A percentile compares a stretch with the other conserved stretches of the same genome.
phyloP scores from a whole-genome alignment of 1,140 invertebrate genomes.

The Monochamus saltuarius region DNA sequence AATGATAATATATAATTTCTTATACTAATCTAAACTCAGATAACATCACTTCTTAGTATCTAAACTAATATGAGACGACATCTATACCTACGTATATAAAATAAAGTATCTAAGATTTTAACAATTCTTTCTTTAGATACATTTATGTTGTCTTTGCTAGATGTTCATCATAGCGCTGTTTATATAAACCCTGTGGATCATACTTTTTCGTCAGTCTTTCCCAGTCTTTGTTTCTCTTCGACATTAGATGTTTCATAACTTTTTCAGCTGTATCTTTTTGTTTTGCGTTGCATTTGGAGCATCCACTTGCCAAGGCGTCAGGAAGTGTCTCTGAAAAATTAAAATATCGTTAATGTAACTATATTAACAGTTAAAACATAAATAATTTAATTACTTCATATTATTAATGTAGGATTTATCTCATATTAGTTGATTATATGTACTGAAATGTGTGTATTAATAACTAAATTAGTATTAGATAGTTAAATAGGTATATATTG shows the following conservation, averaged over 20 bases:
- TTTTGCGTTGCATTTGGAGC: conserved; percentile 54
- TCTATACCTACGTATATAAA: no score
- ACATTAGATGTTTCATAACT: conserved; percentile 50
- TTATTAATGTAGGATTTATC: no score
- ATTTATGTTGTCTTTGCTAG: neutral
- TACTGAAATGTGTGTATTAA: no score
- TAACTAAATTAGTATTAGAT: no score
- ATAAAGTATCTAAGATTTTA: no score
- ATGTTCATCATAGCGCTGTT: conserved; percentile 48
- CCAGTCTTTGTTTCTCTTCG: conserved; percentile 51
- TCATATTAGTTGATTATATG: no score
- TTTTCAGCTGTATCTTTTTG: conserved; percentile 53
- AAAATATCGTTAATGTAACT: neutral
- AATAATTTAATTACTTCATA: neutral
- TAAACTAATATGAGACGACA: no score
- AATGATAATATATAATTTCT: no score
- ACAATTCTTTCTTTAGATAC: neutral
- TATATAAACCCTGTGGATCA: conserved; percentile 53
- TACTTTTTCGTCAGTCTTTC: conserved; percentile 52
- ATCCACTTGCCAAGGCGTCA: conserved; percentile 52
- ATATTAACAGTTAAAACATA: neutral
- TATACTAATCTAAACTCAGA: no score
- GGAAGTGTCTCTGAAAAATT: conserved; percentile 52
- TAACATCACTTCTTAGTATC: no score
- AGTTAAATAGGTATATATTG: no score